These are phyloP conservation scores for Peribatodes rhomboidaria DNA, from an alignment of 2,888 invertebrate species.

Conservation along the genomic window DNA sequence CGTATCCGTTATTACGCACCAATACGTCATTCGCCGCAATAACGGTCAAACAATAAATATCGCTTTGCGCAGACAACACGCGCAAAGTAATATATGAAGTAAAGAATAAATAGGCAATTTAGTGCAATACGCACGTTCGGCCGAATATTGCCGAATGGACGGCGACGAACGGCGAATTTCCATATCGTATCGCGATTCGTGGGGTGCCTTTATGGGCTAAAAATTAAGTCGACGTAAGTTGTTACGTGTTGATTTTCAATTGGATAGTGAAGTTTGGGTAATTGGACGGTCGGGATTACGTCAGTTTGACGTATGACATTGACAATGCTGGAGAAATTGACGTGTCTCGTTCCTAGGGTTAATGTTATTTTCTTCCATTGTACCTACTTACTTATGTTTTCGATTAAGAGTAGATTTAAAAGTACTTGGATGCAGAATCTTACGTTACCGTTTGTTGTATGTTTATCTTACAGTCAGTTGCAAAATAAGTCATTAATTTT, in stretches of 20 bases:
- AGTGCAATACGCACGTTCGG: slow-evolving; percentile 81
- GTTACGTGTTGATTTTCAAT: slow-evolving; percentile 76
- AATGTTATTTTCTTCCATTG: too few species aligned
- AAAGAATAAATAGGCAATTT: slow-evolving; percentile 87
- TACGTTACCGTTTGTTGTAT: too few species aligned
- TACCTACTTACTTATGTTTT: too few species aligned
- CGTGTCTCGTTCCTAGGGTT: too few species aligned
- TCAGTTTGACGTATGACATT: neutral
- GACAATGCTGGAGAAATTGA: neutral
- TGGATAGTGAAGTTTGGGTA: slow-evolving; percentile 58
- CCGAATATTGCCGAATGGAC: slow-evolving; percentile 86
- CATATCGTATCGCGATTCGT: slow-evolving; percentile 84
- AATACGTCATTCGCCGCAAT: slow-evolving; percentile 86
- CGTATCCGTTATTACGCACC: slow-evolving; percentile 76
- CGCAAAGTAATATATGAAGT: slow-evolving; percentile 87
- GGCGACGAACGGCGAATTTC: slow-evolving; percentile 80
- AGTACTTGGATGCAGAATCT: too few species aligned
- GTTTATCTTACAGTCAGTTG: too few species aligned
- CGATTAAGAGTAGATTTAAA: too few species aligned
- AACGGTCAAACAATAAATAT: slow-evolving; percentile 86
- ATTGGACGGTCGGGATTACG: slow-evolving; percentile 16
- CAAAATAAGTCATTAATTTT: too few species aligned
- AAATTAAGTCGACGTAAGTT: slow-evolving; percentile 80
- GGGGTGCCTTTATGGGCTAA: slow-evolving; percentile 85
- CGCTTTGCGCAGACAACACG: slow-evolving; percentile 86